Percentiles rank a stretch among this genome's conserved stretches.
Evolutionary conservation across 2,888 invertebrate species (phyloP).

Genomic region (Drosophila antonietae): DNA sequence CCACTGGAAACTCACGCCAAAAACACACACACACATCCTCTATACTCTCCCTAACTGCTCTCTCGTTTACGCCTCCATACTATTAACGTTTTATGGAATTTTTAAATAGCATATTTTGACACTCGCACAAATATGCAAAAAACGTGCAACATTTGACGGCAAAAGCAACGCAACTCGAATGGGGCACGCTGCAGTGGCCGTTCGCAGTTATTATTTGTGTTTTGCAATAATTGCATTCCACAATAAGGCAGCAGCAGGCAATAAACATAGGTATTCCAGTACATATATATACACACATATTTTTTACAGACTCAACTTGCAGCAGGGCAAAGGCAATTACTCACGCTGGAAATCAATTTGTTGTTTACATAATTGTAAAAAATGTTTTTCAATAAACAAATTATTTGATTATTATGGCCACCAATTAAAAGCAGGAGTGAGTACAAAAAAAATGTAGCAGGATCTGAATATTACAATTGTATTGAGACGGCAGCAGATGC

Average conservation of each 20-base stretch:
- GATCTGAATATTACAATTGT: slow-evolving; percentile 41
- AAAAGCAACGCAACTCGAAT: slow-evolving; percentile 12
- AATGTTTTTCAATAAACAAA: slow-evolving; percentile 84
- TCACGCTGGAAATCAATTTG: slow-evolving; percentile 84
- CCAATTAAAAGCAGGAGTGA: slow-evolving; percentile 77
- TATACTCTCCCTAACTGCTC: neutral
- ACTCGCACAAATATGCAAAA: slow-evolving; percentile 68
- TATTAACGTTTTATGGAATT: slow-evolving; percentile 60
- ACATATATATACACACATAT: neutral
- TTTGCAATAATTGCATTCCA: slow-evolving; percentile 74
- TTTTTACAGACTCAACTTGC: slow-evolving; percentile 1
- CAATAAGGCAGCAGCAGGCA: slow-evolving; percentile 23
- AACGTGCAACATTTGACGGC: slow-evolving; percentile 81
- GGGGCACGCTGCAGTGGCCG: neutral
- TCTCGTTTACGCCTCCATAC: neutral
- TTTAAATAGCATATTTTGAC: slow-evolving; percentile 82
- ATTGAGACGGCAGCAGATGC: slow-evolving; percentile 16
- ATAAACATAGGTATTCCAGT: slow-evolving; percentile 18
- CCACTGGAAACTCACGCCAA: neutral
- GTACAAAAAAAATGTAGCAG: slow-evolving; percentile 20
- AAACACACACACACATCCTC: neutral
- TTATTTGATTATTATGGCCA: slow-evolving; percentile 84
- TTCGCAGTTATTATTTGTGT: slow-evolving; percentile 49
- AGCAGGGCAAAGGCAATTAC: slow-evolving; percentile 65
- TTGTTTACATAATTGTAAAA: slow-evolving; percentile 83